Evolutionary conservation across 1,140 invertebrate genomes (phyloP).

Genomic region (Phenacoccus solenopsis): DNA sequence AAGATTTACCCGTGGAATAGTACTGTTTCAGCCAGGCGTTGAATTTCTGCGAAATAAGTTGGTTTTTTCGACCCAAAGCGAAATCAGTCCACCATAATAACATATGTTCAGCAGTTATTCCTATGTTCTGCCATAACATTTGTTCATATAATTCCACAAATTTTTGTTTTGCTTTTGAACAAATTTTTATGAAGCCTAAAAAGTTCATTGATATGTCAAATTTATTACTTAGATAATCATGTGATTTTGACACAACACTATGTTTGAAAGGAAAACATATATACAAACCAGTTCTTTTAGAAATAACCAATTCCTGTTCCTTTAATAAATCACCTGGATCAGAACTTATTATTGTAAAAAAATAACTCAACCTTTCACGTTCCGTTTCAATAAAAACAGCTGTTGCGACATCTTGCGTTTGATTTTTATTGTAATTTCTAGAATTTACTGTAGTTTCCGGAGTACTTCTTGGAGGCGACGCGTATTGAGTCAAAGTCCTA

Average conservation of each 20-base stretch:
- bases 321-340: slow-evolving; percentile 22
- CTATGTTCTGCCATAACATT: slow-evolving; percentile 56
- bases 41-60: slow-evolving; percentile 52
- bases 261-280: background rate
- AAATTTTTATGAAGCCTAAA: slow-evolving; percentile 35
- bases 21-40: slow-evolving; percentile 49
- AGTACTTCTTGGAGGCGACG: slow-evolving; percentile 25
- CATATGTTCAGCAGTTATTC: slow-evolving; percentile 57
- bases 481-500: slow-evolving; percentile 28
- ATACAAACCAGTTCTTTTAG: slow-evolving; percentile 23
- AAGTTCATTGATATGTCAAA: too few species aligned
- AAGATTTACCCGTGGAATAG: slow-evolving; percentile 41
- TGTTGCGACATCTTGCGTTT: slow-evolving; percentile 20
- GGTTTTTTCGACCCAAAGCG: slow-evolving; percentile 44
- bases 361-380: slow-evolving; percentile 22
- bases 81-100: slow-evolving; percentile 64
- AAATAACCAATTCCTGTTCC: slow-evolving; percentile 23
- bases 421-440: background rate
- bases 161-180: slow-evolving; percentile 36
- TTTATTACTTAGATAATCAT: background rate
- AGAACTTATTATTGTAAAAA: slow-evolving; percentile 16
- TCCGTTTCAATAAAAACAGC: slow-evolving; percentile 22
- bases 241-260: background rate
- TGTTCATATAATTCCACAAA: slow-evolving; percentile 43
- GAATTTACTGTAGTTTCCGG: slow-evolving; percentile 1